A percentile compares a stretch with the other conserved stretches of the same genome.
phyloP scores from a whole-genome alignment of 2,797 vertebrate species.

The Cyclura pinguis region DNA sequence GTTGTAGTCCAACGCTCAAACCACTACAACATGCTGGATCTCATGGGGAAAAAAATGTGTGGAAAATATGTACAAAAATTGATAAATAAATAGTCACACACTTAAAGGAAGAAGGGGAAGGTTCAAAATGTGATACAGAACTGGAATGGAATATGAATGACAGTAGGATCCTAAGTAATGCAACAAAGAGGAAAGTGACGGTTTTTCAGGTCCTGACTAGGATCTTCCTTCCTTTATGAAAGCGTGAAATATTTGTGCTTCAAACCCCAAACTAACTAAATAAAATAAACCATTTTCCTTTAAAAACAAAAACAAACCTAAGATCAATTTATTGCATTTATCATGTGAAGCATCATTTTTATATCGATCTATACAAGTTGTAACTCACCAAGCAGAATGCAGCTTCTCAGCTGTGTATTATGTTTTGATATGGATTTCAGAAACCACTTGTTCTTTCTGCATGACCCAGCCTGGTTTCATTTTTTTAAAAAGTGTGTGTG shows the following conservation, averaged over 20 bases:
- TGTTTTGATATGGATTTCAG: not conserved
- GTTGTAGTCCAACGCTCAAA: too few species aligned
- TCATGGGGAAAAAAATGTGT: not conserved
- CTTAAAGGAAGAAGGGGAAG: too few species aligned
- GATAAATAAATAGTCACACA: too few species aligned
- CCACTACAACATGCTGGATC: too few species aligned
- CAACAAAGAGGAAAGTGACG: too few species aligned
- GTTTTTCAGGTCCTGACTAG: not conserved
- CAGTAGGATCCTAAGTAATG: too few species aligned
- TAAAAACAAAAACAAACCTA: not conserved
- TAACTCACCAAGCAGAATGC: not conserved
- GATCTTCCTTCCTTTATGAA: too few species aligned
- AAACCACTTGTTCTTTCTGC: not conserved
- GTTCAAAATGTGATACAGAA: too few species aligned
- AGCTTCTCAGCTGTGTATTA: not conserved
- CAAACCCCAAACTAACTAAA: too few species aligned
- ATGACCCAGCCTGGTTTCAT: not conserved
- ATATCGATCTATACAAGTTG: not conserved
- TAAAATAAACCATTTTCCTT: not conserved
- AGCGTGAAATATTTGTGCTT: too few species aligned
- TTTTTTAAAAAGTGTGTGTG: not conserved
- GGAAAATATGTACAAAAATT: not conserved
- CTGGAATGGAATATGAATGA: too few species aligned
- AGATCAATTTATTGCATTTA: not conserved
- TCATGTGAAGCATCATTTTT: not conserved